phyloP scores from a whole-genome alignment of 1,140 invertebrate species.

The Achatina immaculata region DNA sequence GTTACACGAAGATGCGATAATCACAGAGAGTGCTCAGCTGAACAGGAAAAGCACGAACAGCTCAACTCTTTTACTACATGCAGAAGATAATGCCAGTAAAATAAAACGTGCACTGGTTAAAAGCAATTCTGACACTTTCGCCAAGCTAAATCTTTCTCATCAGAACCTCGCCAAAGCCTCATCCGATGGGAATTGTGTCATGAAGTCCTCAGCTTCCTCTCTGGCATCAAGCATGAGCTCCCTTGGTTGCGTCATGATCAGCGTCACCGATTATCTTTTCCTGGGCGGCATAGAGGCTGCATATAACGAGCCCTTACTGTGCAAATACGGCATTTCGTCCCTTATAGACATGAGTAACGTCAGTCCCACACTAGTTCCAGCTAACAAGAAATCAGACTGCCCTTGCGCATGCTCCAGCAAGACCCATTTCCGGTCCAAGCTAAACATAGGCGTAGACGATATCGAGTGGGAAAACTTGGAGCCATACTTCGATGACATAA shows the following conservation, averaged over 20 bases:
- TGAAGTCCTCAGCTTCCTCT: not conserved
- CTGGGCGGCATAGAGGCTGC: constrained; percentile 61
- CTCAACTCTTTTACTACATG: not conserved
- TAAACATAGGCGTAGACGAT: constrained; percentile 62
- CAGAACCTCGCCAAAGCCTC: constrained; percentile 32
- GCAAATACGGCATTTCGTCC: constrained; percentile 59
- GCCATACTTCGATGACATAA: constrained; percentile 63
- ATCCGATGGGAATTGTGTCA: constrained; percentile 34
- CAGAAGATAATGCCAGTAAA: not conserved
- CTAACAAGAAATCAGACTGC: constrained; percentile 55
- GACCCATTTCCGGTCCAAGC: constrained; percentile 58
- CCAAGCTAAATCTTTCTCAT: not conserved
- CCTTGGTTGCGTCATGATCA: constrained; percentile 40
- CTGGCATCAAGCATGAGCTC: constrained; percentile 3
- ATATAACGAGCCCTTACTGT: constrained; percentile 61
- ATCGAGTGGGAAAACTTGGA: constrained; percentile 59
- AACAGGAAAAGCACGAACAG: not conserved
- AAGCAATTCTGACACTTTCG: constrained; percentile 40
- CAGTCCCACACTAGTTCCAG: constrained; percentile 47
- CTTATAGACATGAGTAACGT: constrained; percentile 64
- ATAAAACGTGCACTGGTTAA: constrained; percentile 32
- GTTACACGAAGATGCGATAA: too few relatives aligned
- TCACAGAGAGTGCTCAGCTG: not conserved
- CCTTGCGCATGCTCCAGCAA: constrained; percentile 60
- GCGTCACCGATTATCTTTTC: constrained; percentile 59